Base-by-base conservation (phyloP, 1,140 invertebrate genomes). In the Neodiprion fabricii region DNA sequence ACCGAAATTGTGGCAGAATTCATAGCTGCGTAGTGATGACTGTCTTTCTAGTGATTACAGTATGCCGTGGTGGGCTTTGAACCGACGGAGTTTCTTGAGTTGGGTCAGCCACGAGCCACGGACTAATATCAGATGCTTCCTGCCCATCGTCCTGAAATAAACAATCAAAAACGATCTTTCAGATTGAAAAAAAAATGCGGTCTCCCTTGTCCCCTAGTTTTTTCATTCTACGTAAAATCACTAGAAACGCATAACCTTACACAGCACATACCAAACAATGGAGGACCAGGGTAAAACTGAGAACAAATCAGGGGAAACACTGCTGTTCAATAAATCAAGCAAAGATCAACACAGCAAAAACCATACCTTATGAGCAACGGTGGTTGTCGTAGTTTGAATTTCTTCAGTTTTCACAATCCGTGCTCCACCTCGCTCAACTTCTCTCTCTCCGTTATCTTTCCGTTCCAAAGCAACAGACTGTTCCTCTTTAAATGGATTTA, bases 1-100 rank as follows among this genome's bases (percentile, higher is more conserved):
- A 61, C 49, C 48, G 8, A 40, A 9, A 8, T 40, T 71, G 2
- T 40, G n/a, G 65, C 23, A 71, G 49, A 49, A 71, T 73, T 89
- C 91, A 95, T 78, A 95, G 90, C 85, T 95, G 94, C 76, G 94
- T 96, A 76, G 94, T 96, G 77, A 96, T 95, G 79, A 96, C 94
- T 75, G 94, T 94, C 89, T 95, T 95, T 77, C 94, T 90, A 72
- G 94, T 93, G 74, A 95, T 93, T 76, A 93, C 89, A 71, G 92
- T 91, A 81, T 93, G 92, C 70, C 91, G 92, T 74, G 92, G 91
- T 7, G 91, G 89, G 72, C 92, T 90, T 72, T 91, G 91, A 72
- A 92, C 91, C 12, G 92, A 89, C 17, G 84, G 77, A 28, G 87
- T 84, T 10, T 87, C 81, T 61, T 90, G 89, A 78, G 93, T 92